These are phyloP conservation scores for Cladorhizidae sp. DNA, from an alignment of 37 sponge, comb jelly and placozoan species.

Conservation along the genomic window DNA sequence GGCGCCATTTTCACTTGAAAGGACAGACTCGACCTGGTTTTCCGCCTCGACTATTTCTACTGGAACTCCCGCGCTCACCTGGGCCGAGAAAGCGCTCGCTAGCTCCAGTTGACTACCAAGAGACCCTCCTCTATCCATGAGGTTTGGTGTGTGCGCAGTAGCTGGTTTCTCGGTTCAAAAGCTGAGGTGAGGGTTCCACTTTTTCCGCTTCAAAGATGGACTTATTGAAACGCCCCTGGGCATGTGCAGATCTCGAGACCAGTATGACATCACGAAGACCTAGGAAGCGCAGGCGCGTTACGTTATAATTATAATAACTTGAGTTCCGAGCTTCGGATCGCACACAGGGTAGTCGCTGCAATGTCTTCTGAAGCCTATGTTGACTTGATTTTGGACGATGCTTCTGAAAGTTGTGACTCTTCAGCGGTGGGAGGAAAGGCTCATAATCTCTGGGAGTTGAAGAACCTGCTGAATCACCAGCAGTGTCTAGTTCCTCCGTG, in stretches of 20 bases:
- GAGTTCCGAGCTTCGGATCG: too few species aligned
- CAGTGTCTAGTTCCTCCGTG: slow-evolving; percentile 61
- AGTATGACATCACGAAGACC: not conserved
- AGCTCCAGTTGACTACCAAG: slow-evolving; percentile 17
- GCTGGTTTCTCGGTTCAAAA: not conserved
- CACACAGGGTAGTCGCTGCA: too few species aligned
- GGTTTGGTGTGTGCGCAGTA: slow-evolving; percentile 59
- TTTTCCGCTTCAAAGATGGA: slow-evolving; percentile 12
- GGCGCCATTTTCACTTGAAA: slow-evolving; percentile 24
- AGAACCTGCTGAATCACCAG: slow-evolving; percentile 6
- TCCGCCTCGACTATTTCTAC: slow-evolving; percentile 61
- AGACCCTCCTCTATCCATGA: slow-evolving; percentile 43
- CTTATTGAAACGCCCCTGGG: slow-evolving; percentile 29
- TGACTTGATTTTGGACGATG: slow-evolving; percentile 13
- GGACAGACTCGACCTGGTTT: slow-evolving; percentile 11
- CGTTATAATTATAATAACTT: too few species aligned
- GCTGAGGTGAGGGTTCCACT: not conserved
- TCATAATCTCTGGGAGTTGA: slow-evolving; percentile 72
- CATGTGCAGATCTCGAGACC: slow-evolving; percentile 59
- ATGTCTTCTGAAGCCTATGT: not conserved
- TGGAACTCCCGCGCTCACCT: slow-evolving; percentile 43
- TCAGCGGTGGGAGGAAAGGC: slow-evolving; percentile 76
- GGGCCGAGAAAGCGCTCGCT: slow-evolving; percentile 38
- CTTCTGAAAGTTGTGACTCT: slow-evolving; percentile 29
- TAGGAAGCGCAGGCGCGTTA: too few species aligned